Evolutionary conservation across 1,140 invertebrate genomes (phyloP).

Genomic region (Vollenhovia emeryi): DNA sequence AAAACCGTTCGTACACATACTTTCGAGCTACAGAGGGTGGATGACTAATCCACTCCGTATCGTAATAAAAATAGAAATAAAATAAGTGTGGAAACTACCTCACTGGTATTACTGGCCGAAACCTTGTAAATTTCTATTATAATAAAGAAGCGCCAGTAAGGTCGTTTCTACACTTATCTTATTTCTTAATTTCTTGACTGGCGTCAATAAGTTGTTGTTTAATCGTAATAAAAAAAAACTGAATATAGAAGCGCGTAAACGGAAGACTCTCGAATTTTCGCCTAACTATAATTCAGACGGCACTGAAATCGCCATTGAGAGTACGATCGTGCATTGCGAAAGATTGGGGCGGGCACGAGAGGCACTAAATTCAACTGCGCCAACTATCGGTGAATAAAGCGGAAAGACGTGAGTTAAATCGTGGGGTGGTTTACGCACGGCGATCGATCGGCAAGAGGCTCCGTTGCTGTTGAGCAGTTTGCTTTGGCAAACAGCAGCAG

Average conservation of each 20-base stretch:
- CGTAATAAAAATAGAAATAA: too few species aligned
- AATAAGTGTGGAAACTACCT: too few species aligned
- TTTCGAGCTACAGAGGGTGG: not conserved
- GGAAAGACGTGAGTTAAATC: not conserved
- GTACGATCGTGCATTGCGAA: not conserved
- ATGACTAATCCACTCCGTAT: not conserved
- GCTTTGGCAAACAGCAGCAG: conserved; percentile 7
- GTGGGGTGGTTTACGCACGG: conserved; percentile 35
- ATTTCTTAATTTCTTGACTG: too few species aligned
- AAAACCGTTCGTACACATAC: not conserved
- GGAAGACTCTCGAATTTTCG: not conserved
- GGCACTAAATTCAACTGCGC: conserved; percentile 31
- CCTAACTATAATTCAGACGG: conserved; percentile 7
- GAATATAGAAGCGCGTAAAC: not conserved
- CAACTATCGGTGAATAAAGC: conserved; percentile 37
- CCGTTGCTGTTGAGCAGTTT: conserved; percentile 1
- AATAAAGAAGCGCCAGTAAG: too few species aligned
- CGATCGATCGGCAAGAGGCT: conserved; percentile 20
- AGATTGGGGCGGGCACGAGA: not conserved
- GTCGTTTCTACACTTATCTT: too few species aligned
- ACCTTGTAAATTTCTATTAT: too few species aligned
- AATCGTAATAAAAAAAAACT: too few species aligned
- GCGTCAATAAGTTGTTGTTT: too few species aligned
- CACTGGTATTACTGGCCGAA: too few species aligned
- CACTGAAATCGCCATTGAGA: conserved; percentile 30